Evolutionary conservation across 2,113 vertebrate species (phyloP).

Genomic region (Chiloscyllium plagiosum): DNA sequence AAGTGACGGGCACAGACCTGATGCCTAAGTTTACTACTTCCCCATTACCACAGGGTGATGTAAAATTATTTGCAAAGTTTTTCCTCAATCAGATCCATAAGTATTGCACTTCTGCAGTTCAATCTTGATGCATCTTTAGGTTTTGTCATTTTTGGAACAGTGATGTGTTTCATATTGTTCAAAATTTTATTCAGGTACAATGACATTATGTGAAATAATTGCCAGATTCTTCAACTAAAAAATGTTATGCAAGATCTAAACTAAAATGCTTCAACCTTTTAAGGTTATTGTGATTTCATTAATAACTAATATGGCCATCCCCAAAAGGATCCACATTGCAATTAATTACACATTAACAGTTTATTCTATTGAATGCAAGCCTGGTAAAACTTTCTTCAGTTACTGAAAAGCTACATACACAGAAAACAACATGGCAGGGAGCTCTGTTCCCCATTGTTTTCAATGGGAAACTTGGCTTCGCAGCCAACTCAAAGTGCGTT

Average conservation of each 20-base stretch:
- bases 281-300: not conserved
- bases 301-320: not conserved
- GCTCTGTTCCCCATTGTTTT: slow-evolving; percentile 1
- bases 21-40: too few relatives aligned
- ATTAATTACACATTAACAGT: not conserved
- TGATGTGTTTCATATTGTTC: not conserved
- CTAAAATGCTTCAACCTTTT: not conserved
- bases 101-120: not conserved
- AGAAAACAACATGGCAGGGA: not conserved
- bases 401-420: not conserved
- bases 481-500: not conserved
- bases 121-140: not conserved
- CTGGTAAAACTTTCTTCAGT: not conserved
- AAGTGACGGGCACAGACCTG: too few relatives aligned
- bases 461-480: not conserved
- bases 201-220: not conserved
- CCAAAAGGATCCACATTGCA: not conserved
- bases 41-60: too few relatives aligned
- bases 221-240: not conserved
- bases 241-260: not conserved
- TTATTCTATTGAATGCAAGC: not conserved
- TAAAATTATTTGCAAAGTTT: not conserved
- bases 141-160: not conserved
- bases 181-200: not conserved
- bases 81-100: not conserved